Conservation (phyloP, 2,888 invertebrate species). For the Augochlorella aurata region DNA sequence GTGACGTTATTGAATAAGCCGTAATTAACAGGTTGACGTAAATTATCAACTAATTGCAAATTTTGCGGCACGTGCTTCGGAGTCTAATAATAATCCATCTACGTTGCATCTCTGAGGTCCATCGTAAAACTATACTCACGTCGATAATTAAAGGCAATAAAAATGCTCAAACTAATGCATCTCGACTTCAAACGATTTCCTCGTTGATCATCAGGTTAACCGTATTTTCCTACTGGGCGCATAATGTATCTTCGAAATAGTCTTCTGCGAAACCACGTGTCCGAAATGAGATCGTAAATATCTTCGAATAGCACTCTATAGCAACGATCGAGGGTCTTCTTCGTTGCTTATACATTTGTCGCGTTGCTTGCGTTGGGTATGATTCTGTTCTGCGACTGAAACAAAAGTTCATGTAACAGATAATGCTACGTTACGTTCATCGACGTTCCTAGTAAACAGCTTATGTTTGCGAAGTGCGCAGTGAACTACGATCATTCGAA, state of each 20-base stretch:
- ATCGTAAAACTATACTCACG: not conserved
- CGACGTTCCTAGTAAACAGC: not conserved
- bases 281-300: not conserved
- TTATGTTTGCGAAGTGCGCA: not conserved
- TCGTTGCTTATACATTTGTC: not conserved
- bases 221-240: not conserved
- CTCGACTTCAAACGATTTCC: not conserved
- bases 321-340: not conserved
- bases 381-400: not conserved
- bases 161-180: not conserved
- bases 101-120: not conserved
- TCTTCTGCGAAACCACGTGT: not conserved
- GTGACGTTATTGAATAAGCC: not conserved
- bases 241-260: not conserved
- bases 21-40: not conserved
- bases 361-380: not conserved
- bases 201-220: not conserved
- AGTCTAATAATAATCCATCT: not conserved
- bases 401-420: constrained; percentile 2
- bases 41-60: not conserved
- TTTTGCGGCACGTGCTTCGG: not conserved
- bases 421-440: not conserved
- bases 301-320: not conserved
- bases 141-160: not conserved
- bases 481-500: not conserved